Conservation (phyloP, 2,113 vertebrate genomes). For the Philantomba maxwellii region DNA sequence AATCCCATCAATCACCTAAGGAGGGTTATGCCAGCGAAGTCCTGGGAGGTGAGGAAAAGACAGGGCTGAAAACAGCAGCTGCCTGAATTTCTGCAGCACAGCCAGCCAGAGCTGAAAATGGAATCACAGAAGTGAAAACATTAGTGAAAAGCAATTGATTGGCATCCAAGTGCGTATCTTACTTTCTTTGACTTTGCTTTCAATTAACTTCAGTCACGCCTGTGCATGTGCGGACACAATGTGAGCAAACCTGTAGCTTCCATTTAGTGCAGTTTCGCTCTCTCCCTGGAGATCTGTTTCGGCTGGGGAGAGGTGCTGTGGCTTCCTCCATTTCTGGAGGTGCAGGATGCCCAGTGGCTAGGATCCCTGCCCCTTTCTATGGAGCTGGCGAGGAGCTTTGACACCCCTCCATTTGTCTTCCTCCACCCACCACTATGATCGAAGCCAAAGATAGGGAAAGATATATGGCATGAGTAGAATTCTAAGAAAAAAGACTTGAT, state of each 20-base stretch:
- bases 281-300: neutral
- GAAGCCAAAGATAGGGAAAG: neutral
- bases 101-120: neutral
- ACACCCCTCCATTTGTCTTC: neutral
- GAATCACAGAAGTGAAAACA: neutral
- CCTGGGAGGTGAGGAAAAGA: neutral
- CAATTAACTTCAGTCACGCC: neutral
- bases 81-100: neutral
- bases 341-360: neutral
- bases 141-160: neutral
- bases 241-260: neutral
- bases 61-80: neutral
- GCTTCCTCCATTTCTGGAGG: neutral
- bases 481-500: conserved; percentile 22
- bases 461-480: neutral
- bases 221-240: neutral
- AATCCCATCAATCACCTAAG: conserved; percentile 26
- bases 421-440: neutral
- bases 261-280: neutral
- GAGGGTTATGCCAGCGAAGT: neutral
- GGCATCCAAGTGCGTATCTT: neutral
- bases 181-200: conserved; percentile 17
- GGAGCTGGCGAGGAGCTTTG: too few species aligned
- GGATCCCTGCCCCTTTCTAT: neutral
- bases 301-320: neutral